Evolutionary conservation across 2,888 invertebrate species (phyloP).

Genomic region (Philonicus albiceps): DNA sequence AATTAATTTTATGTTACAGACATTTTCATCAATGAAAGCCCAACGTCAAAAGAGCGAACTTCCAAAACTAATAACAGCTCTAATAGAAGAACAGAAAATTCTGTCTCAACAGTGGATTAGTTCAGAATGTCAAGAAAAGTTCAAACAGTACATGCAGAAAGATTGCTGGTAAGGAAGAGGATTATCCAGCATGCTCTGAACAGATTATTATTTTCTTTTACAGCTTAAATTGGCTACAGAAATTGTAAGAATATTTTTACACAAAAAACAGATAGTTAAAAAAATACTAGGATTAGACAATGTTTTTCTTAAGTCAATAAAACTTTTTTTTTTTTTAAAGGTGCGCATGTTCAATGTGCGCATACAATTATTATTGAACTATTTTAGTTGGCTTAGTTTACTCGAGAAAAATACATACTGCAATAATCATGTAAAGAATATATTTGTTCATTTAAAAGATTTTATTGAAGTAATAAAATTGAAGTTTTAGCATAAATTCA

Average conservation of each 20-base stretch:
- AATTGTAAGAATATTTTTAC: background rate
- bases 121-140: constrained; percentile 57
- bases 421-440: background rate
- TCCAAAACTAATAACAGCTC: constrained; percentile 52
- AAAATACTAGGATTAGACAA: background rate
- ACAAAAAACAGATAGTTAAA: background rate
- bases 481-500: background rate
- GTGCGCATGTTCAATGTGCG: background rate
- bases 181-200: background rate
- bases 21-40: constrained; percentile 56
- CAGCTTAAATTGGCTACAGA: background rate
- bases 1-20: constrained; percentile 51
- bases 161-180: constrained; percentile 51
- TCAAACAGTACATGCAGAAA: constrained; percentile 57
- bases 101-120: constrained; percentile 60
- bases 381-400: background rate
- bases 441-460: constrained; percentile 1
- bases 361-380: background rate
- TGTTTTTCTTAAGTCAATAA: background rate
- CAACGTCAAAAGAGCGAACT: constrained; percentile 50
- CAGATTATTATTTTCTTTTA: background rate
- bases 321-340: background rate
- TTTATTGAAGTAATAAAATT: background rate
- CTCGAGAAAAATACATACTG: background rate
- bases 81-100: constrained; percentile 59